A percentile compares a stretch with the other conserved stretches of the same genome.
phyloP scores from a whole-genome alignment of 2,797 vertebrate genomes.

The Lerista edwardsae region DNA sequence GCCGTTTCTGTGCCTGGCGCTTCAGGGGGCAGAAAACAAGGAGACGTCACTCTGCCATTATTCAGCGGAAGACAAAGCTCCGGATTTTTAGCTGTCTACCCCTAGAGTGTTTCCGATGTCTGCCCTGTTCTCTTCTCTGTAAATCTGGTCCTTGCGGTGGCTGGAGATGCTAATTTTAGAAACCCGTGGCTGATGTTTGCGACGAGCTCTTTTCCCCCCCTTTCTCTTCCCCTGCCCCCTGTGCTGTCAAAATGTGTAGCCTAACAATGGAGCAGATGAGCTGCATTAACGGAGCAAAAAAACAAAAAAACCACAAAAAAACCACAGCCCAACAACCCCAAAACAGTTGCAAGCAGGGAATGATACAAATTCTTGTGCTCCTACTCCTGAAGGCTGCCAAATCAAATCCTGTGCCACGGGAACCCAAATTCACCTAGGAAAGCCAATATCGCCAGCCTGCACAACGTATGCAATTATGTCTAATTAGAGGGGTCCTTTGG shows the following conservation, averaged over 20 bases:
- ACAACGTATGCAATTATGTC: background rate
- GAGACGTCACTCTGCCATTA: background rate
- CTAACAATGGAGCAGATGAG: slow-evolving; percentile 45
- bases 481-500: background rate
- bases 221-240: slow-evolving; percentile 36
- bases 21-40: background rate
- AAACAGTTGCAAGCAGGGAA: background rate
- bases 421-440: background rate
- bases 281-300: slow-evolving; percentile 34
- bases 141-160: slow-evolving; percentile 66
- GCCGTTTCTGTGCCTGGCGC: slow-evolving; percentile 21
- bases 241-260: slow-evolving; percentile 66
- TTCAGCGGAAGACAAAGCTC: slow-evolving; percentile 15
- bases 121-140: slow-evolving; percentile 47
- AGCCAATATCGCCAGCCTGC: background rate
- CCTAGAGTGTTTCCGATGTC: background rate
- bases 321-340: too few relatives aligned
- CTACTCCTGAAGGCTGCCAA: background rate
- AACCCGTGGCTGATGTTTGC: slow-evolving; percentile 60
- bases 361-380: background rate
- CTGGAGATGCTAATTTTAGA: slow-evolving; percentile 73
- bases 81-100: background rate
- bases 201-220: slow-evolving; percentile 17
- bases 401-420: background rate
- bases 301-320: too few relatives aligned